These are phyloP conservation scores for Mimas tiliae DNA, from an alignment of 2,888 invertebrate species.

Conservation along the genomic window DNA sequence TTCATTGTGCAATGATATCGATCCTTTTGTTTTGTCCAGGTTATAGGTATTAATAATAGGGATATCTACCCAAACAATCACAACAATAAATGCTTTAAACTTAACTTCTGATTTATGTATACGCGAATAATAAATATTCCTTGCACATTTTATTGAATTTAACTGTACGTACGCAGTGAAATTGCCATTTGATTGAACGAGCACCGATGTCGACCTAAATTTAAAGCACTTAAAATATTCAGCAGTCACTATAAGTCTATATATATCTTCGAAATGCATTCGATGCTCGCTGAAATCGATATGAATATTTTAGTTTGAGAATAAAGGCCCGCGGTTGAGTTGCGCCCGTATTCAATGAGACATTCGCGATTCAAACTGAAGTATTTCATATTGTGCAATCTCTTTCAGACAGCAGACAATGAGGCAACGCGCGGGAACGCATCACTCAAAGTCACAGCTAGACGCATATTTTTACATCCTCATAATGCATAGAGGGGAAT, in stretches of 20 bases:
- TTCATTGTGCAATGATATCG: too few species aligned
- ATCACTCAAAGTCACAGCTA: constrained; percentile 81
- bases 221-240: constrained; percentile 32
- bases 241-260: constrained; percentile 28
- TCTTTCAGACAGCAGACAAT: constrained; percentile 79
- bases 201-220: constrained; percentile 27
- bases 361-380: constrained; percentile 71
- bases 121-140: neutral
- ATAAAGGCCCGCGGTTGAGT: constrained; percentile 50
- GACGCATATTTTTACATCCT: constrained; percentile 77
- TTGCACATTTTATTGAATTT: neutral
- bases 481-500: constrained; percentile 75
- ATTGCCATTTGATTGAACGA: constrained; percentile 1
- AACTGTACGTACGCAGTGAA: neutral
- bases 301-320: constrained; percentile 70
- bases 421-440: constrained; percentile 67
- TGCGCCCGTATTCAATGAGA: constrained; percentile 71
- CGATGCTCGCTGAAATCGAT: constrained; percentile 49
- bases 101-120: constrained; percentile 27
- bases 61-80: neutral
- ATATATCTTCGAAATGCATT: constrained; percentile 32
- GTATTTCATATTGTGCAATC: constrained; percentile 81
- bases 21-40: too few species aligned
- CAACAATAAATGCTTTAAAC: neutral
- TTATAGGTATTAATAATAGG: too few species aligned